Evolutionary conservation across 2,113 vertebrate species (phyloP), one percentile per base, ranked within the genome.

Genomic region (Atractosteus spatula): DNA sequence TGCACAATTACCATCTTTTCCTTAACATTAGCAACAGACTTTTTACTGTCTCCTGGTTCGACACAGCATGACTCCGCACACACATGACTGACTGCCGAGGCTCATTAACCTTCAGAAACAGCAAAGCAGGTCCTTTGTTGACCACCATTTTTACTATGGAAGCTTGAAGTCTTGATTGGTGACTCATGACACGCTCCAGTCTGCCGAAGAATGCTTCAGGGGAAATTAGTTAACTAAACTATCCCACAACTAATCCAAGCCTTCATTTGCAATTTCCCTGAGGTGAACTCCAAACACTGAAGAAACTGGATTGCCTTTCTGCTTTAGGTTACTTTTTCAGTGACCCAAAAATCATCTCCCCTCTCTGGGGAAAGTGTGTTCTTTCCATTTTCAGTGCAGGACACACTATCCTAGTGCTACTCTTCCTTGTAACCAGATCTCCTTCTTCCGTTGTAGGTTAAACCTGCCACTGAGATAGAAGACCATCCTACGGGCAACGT

Each of bases 381-480:
- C 63, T 11, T 41, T 13, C n/a, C 14, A 65, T 71, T 70, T 72
- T 42, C 70, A 72, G 41, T 1, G 6, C 7, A 6, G 3, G 71
- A 74, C 5, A 66, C 3, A 70, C 69, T 7, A 29, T 71, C 80
- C 74, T 62, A 42, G 42, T 17, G 61, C 41, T 14, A 12, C 4
- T 2, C 43, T 41, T 45, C 71, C 59, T 51, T 41, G 73, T 4
- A 55, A 76, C 68, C 56, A 0, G 0, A 51, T 47, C n/a, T 41
- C 14, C 51, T 64, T 54, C n/a, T 64, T 13, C 61, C 47, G 66
- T 12, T 51, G 41, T 63, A 51, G 43, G 17, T 29, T 71, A 3
- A 17, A 10, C n/a, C 74, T 64, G 47, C 67, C 59, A 69, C 75
- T 77, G 12, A 59, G 57, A 59, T 13, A n/a, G 55, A 29, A 6